These are phyloP conservation scores for Dasysyrphus tricinctus DNA, from an alignment of 2,888 invertebrate species.

Conservation along the genomic window DNA sequence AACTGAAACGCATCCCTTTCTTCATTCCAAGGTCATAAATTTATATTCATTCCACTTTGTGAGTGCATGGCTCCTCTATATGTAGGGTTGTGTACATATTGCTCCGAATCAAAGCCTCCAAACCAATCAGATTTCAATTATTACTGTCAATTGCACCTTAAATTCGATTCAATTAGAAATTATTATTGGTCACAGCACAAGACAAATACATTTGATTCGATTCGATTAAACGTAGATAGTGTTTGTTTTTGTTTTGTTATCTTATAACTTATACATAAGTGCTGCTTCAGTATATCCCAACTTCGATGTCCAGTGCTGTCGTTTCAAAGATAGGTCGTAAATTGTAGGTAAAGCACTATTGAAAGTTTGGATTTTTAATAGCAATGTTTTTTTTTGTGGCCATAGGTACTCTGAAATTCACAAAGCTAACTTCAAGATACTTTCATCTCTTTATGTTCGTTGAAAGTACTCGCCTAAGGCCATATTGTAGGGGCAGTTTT, in stretches of 20 bases:
- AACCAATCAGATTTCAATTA: slow-evolving; percentile 75
- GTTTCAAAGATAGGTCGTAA: neutral
- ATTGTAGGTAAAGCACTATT: too few species aligned
- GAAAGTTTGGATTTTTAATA: too few species aligned
- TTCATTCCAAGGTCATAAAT: slow-evolving; percentile 38
- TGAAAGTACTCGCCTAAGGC: too few species aligned
- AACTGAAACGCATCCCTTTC: slow-evolving; percentile 29
- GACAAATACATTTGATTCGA: slow-evolving; percentile 71
- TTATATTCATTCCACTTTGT: slow-evolving; percentile 31
- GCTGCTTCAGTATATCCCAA: slow-evolving; percentile 1
- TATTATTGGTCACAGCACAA: slow-evolving; percentile 78
- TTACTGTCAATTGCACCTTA: slow-evolving; percentile 83
- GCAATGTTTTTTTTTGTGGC: too few species aligned
- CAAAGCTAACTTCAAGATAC: too few species aligned
- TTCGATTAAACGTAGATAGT: slow-evolving; percentile 65
- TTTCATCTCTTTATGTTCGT: too few species aligned
- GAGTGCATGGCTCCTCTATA: slow-evolving; percentile 32
- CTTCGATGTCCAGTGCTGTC: slow-evolving; percentile 12
- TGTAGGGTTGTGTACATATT: neutral
- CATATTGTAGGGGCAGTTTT: too few species aligned
- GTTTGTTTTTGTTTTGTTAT: slow-evolving; percentile 31
- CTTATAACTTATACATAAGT: neutral
- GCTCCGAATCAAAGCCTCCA: slow-evolving; percentile 58
- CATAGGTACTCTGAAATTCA: too few species aligned
- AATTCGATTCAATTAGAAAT: slow-evolving; percentile 84